A percentile compares a stretch with the other conserved stretches of the same genome.
Evolutionary conservation across 2,888 invertebrate genomes (phyloP).

Genomic region (Himalopsyche tibetana): DNA sequence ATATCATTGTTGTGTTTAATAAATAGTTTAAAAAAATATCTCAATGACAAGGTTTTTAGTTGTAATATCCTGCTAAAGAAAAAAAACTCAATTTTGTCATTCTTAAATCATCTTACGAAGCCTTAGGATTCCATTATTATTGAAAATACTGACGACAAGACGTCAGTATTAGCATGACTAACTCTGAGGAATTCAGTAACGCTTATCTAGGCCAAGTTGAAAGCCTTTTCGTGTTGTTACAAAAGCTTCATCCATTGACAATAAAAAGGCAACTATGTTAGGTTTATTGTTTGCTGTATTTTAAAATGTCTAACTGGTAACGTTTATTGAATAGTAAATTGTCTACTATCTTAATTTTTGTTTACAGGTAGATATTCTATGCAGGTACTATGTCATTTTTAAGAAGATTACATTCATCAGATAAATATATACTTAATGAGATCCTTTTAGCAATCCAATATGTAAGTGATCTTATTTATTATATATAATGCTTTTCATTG

Average conservation of each 20-base stretch:
- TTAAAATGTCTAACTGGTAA: too few species aligned
- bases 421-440: too few species aligned
- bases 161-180: not conserved
- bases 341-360: too few species aligned
- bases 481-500: too few species aligned
- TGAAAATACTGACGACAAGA: not conserved
- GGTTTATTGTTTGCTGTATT: too few species aligned
- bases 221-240: conserved; percentile 14
- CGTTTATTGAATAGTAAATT: too few species aligned
- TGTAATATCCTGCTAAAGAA: not conserved
- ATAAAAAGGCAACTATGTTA: not conserved
- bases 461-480: too few species aligned
- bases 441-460: too few species aligned
- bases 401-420: too few species aligned
- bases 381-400: too few species aligned
- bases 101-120: not conserved
- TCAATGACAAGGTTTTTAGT: not conserved
- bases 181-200: not conserved
- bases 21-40: not conserved
- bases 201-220: conserved; percentile 15
- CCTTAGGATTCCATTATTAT: not conserved
- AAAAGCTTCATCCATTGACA: not conserved
- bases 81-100: not conserved
- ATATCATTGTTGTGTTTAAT: not conserved
- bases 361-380: too few species aligned